phyloP scores from a whole-genome alignment of 2,888 invertebrate genomes.

The Bhutanitis thaidina region DNA sequence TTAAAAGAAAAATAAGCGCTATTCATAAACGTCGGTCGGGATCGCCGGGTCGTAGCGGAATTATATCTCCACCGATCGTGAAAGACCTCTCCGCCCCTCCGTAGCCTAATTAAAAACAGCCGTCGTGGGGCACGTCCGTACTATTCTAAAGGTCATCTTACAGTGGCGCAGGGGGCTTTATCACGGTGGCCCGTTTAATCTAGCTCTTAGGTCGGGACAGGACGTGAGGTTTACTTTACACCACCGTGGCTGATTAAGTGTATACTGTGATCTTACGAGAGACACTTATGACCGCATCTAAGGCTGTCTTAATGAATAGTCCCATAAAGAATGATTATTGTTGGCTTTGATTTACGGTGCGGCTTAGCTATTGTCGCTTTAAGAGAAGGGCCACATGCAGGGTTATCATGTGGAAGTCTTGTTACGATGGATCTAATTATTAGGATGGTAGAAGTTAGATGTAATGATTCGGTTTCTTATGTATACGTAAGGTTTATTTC shows the following conservation, averaged over 20 bases:
- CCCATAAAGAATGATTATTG: constrained; percentile 31
- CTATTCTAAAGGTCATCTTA: constrained; percentile 36
- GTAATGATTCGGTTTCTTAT: too few relatives aligned
- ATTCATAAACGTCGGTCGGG: constrained; percentile 72
- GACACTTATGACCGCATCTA: constrained; percentile 34
- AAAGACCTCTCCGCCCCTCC: constrained; percentile 36
- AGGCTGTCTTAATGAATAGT: constrained; percentile 29
- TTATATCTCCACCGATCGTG: constrained; percentile 52
- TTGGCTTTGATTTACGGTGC: constrained; percentile 27
- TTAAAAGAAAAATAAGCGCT: constrained; percentile 78
- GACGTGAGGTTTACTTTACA: constrained; percentile 38
- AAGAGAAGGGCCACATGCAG: too few relatives aligned
- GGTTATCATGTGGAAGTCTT: too few relatives aligned
- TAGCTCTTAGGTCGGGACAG: constrained; percentile 65
- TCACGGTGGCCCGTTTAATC: constrained; percentile 69
- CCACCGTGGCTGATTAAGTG: constrained; percentile 37
- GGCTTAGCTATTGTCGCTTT: background rate
- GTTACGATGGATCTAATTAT: too few relatives aligned
- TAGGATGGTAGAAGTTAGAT: too few relatives aligned
- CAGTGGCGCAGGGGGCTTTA: constrained; percentile 53
- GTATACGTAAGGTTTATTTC: too few relatives aligned
- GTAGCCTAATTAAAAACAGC: constrained; percentile 24
- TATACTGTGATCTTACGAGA: constrained; percentile 31
- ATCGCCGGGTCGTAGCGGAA: constrained; percentile 58
- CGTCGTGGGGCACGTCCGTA: constrained; percentile 20